Conservation (phyloP, 2,888 invertebrate species). For the Drosophila nr. fundita region DNA sequence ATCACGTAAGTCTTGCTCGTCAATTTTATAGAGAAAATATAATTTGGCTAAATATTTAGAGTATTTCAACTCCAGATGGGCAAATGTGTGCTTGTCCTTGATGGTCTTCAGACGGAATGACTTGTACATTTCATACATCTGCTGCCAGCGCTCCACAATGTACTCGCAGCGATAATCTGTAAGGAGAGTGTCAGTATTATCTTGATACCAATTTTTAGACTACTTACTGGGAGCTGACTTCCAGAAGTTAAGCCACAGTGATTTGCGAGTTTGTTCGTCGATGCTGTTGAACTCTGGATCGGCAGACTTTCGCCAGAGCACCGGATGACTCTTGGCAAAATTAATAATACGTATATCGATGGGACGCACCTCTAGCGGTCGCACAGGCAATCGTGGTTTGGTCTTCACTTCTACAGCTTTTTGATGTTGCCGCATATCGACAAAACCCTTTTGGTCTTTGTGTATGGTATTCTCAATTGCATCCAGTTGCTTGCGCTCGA, state of each 20-base stretch:
- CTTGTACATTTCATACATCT: slow-evolving; percentile 83
- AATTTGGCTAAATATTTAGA: slow-evolving; percentile 82
- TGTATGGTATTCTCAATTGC: slow-evolving; percentile 74
- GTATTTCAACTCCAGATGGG: slow-evolving; percentile 79
- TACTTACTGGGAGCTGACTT: slow-evolving; percentile 73
- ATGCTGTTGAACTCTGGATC: slow-evolving; percentile 77
- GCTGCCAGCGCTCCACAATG: slow-evolving; percentile 80
- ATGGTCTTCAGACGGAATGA: slow-evolving; percentile 82
- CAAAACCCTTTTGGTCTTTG: slow-evolving; percentile 20
- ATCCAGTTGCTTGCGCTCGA: slow-evolving; percentile 75
- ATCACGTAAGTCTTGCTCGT: slow-evolving; percentile 79
- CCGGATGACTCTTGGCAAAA: slow-evolving; percentile 82
- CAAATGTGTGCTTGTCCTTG: slow-evolving; percentile 70
- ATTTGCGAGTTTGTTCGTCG: slow-evolving; percentile 78
- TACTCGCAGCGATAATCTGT: slow-evolving; percentile 71
- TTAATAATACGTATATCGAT: slow-evolving; percentile 79
- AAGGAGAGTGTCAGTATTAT: neutral
- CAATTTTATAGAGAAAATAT: slow-evolving; percentile 81
- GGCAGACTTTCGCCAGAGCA: slow-evolving; percentile 79
- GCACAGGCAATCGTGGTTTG: slow-evolving; percentile 23
- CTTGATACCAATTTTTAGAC: neutral
- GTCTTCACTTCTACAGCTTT: neutral
- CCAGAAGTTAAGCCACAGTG: slow-evolving; percentile 79
- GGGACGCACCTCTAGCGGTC: slow-evolving; percentile 75
- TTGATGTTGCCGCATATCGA: slow-evolving; percentile 7